Conservation (phyloP, 2,113 vertebrate species). For the Ophiodon elongatus region DNA sequence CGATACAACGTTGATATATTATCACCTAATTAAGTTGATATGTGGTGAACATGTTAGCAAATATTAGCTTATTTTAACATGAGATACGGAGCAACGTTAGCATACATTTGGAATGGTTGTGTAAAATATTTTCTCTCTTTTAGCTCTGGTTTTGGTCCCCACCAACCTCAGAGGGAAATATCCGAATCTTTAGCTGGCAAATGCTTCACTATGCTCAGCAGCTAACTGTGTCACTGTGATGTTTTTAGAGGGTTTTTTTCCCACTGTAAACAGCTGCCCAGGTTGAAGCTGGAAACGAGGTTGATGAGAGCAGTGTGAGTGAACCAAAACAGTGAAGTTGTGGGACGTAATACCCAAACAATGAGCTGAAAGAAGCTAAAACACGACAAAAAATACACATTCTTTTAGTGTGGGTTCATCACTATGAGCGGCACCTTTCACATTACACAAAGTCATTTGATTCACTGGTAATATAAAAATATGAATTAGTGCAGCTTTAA, state of each 20-base stretch:
- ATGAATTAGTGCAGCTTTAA: conserved; percentile 11
- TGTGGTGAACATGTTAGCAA: neutral
- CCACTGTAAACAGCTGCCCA: neutral
- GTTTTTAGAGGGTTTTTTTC: neutral
- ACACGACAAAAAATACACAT: too few species aligned
- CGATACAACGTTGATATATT: neutral
- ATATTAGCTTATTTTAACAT: neutral
- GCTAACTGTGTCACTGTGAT: neutral
- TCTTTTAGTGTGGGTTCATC: neutral
- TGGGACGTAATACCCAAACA: neutral
- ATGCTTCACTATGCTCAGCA: neutral
- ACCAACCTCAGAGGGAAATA: neutral
- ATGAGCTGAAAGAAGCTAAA: neutral
- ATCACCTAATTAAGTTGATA: neutral
- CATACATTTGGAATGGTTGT: neutral
- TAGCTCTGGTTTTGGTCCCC: neutral
- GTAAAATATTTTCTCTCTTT: neutral
- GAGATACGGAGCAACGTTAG: neutral
- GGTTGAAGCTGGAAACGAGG: neutral
- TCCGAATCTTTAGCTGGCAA: neutral
- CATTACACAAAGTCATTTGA: neutral
- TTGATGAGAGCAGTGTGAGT: neutral
- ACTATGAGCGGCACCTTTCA: neutral
- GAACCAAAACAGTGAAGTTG: neutral
- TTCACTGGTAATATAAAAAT: neutral